Evolutionary conservation across 2,113 vertebrate genomes (phyloP), one percentile per base, ranked within the genome.

Genomic region (Cyprinodon brontotheroides): DNA sequence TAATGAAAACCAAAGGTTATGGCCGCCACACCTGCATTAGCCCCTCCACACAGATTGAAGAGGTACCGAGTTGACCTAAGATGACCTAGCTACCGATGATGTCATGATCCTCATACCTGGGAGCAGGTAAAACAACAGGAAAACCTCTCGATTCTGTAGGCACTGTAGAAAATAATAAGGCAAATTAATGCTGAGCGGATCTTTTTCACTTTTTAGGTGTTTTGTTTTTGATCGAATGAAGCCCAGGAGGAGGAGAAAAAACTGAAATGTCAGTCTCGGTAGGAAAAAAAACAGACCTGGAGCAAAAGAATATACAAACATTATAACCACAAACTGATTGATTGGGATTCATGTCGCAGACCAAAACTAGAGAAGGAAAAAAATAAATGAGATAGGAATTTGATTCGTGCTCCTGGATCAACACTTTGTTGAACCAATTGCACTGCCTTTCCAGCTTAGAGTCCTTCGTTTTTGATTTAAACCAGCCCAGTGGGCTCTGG

Each of bases 41-140:
- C 0, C 3, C 48, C n/a, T 65, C 71, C 60, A 14, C 84, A 59
- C 89, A 99, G 98, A 98, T 99, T 64, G 98, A 99, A 83, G 98
- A 98, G 91, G 97, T 99, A 6, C 98, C 98, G 98, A 99, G 87
- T 92, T 98, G 80, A 96, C 94, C 86, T 97, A 99, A 73, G 97
- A 99, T 0, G 97, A 99, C 86, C 93, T 99, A 13, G 98, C 98
- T 29, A 96, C 95, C 0, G 98, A 99, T 88, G 98, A 99, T 0
- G 98, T 99, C 74, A 99, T 99, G 98, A 95, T 99, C 74, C 94
- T 99, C 15, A 99, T 89, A 96, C 96, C 0, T 99, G 97, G 97
- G 97, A 99, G 75, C 97, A 99, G 96, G 98, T 99, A 86, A n/a
- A 38, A 41, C 7, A 6, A n/a, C 36, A 29, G 14, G 48, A 47